Evolutionary conservation across 2,888 invertebrate genomes (phyloP).

Genomic region (Glomeris marginata): DNA sequence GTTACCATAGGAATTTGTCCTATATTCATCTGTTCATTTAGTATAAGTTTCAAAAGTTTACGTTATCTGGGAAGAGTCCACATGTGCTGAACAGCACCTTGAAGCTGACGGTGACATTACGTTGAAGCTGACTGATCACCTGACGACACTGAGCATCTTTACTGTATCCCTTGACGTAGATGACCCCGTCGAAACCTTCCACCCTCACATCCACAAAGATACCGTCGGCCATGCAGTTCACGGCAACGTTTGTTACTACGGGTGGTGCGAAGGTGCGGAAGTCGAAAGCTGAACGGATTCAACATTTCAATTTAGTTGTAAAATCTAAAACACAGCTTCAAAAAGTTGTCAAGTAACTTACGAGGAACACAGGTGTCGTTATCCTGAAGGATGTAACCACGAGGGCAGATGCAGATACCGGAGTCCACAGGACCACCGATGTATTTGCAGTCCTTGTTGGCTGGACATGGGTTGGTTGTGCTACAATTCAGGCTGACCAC

Average conservation of each 20-base stretch:
- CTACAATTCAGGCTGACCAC: constrained; percentile 21
- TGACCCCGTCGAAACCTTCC: constrained; percentile 70
- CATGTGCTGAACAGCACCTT: constrained; percentile 82
- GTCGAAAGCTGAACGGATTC: not conserved
- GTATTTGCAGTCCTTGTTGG: constrained; percentile 20
- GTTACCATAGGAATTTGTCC: not conserved
- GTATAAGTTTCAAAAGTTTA: constrained; percentile 26
- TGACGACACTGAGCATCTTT: constrained; percentile 79
- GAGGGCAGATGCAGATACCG: constrained; percentile 14
- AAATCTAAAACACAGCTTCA: too few relatives aligned
- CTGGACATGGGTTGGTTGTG: constrained; percentile 22
- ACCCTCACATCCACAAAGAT: constrained; percentile 49
- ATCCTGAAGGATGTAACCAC: constrained; percentile 3
- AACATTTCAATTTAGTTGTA: not conserved
- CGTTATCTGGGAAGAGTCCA: constrained; percentile 77
- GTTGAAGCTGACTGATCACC: constrained; percentile 57
- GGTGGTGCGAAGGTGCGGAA: constrained; percentile 9
- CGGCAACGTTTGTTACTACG: constrained; percentile 30
- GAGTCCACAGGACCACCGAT: constrained; percentile 29
- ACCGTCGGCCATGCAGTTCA: constrained; percentile 80
- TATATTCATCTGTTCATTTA: not conserved
- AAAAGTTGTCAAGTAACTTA: too few relatives aligned
- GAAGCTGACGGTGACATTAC: constrained; percentile 55
- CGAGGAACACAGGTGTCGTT: constrained; percentile 15
- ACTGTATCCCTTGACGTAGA: constrained; percentile 88